phyloP scores from a whole-genome alignment of 1,140 invertebrate species.

The Dreissena polymorpha region DNA sequence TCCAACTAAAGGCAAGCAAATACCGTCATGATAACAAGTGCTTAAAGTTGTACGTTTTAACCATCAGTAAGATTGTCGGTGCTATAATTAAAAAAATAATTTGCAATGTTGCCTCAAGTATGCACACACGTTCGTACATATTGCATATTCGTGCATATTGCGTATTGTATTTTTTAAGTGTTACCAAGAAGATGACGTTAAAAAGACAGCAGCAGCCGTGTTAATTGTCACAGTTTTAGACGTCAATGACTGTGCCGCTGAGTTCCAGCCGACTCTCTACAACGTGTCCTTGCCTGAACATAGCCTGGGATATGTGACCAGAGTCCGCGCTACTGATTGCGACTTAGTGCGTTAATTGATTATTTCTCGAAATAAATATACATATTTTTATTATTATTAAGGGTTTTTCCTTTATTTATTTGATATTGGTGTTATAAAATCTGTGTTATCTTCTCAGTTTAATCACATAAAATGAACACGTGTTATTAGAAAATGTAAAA shows the following conservation, averaged over 20 bases:
- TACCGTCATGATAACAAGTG: too few species aligned
- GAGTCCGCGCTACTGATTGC: slow-evolving; percentile 30
- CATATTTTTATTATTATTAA: too few species aligned
- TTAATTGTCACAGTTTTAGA: slow-evolving; percentile 19
- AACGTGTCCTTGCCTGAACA: slow-evolving; percentile 37
- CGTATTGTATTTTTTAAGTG: slow-evolving; percentile 18
- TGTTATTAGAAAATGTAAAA: slow-evolving; percentile 1
- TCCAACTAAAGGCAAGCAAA: too few species aligned
- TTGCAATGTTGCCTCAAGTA: too few species aligned
- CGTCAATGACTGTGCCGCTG: slow-evolving; percentile 27
- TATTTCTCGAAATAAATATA: too few species aligned
- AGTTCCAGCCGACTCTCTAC: slow-evolving; percentile 15
- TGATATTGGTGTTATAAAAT: not conserved
- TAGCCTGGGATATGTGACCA: slow-evolving; percentile 25
- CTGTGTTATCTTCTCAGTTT: not conserved
- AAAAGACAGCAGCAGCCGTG: slow-evolving; percentile 10
- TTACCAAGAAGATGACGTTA: slow-evolving; percentile 26
- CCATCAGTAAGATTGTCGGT: too few species aligned
- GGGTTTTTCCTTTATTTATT: too few species aligned
- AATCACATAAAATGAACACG: not conserved
- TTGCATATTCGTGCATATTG: not conserved
- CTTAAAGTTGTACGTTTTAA: too few species aligned
- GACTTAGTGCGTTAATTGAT: slow-evolving; percentile 1
- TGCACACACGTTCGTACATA: too few species aligned
- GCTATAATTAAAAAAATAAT: too few species aligned